Conservation (phyloP, 2,888 invertebrate genomes). For the Allolobophora icterica region DNA sequence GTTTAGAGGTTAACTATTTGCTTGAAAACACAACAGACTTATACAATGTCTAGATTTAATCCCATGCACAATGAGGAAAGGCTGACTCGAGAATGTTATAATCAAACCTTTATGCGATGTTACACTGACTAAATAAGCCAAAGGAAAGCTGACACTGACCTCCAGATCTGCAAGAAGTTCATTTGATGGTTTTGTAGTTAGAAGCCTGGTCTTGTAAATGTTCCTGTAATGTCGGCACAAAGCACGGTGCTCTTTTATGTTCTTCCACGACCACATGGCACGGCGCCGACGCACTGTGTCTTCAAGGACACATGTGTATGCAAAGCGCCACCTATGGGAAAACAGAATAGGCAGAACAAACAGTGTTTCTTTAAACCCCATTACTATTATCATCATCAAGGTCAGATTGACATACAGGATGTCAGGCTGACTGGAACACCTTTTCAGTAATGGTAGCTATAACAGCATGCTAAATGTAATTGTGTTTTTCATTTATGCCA, state of each 20-base stretch:
- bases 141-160: slow-evolving; percentile 50
- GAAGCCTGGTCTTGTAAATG: slow-evolving; percentile 65
- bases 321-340: slow-evolving; percentile 86
- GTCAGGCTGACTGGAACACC: background rate
- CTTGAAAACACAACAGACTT: too few species aligned
- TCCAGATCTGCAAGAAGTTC: slow-evolving; percentile 58
- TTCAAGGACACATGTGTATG: slow-evolving; percentile 83
- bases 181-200: slow-evolving; percentile 57
- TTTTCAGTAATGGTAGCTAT: background rate
- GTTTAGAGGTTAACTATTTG: too few species aligned
- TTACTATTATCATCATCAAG: background rate
- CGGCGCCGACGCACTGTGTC: slow-evolving; percentile 77
- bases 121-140: background rate
- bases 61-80: too few species aligned
- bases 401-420: background rate
- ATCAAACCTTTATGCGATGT: too few species aligned
- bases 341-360: background rate
- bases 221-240: slow-evolving; percentile 71
- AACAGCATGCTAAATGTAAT: background rate
- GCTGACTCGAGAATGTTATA: background rate
- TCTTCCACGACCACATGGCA: slow-evolving; percentile 88
- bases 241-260: slow-evolving; percentile 80
- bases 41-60: too few species aligned
- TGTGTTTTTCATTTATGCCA: background rate
- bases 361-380: background rate